Percentiles rank a stretch among this genome's conserved stretches.
Evolutionary conservation across 2,888 invertebrate species (phyloP).

Genomic region (Apamea sordens): DNA sequence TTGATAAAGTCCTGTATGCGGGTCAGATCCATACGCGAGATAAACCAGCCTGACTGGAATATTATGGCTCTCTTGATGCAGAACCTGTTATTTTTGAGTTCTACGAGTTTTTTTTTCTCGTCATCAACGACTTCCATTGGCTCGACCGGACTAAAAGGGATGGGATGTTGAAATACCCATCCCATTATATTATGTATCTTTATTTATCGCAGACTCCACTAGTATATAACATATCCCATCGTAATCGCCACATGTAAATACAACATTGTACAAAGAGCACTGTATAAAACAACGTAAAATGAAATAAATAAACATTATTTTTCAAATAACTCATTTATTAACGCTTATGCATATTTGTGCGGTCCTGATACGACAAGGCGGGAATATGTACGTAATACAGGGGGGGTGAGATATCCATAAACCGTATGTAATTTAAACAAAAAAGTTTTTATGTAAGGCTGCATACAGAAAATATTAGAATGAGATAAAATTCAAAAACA

Average conservation of each 20-base stretch:
- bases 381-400: slow-evolving; percentile 78
- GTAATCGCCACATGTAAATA: slow-evolving; percentile 71
- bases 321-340: slow-evolving; percentile 84
- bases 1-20: neutral
- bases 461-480: slow-evolving; percentile 15
- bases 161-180: slow-evolving; percentile 17
- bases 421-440: slow-evolving; percentile 56
- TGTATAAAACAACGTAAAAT: slow-evolving; percentile 71
- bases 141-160: slow-evolving; percentile 33
- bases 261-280: slow-evolving; percentile 75
- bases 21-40: slow-evolving; percentile 3
- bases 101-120: neutral
- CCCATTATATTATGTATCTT: neutral
- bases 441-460: slow-evolving; percentile 17
- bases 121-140: slow-evolving; percentile 6
- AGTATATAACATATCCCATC: slow-evolving; percentile 68
- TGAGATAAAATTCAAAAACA: slow-evolving; percentile 11
- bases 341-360: slow-evolving; percentile 83
- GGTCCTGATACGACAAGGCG: slow-evolving; percentile 80
- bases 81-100: neutral
- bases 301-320: slow-evolving; percentile 80
- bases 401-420: slow-evolving; percentile 67
- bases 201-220: slow-evolving; percentile 43
- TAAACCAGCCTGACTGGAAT: slow-evolving; percentile 11
- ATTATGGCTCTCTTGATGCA: neutral